Evolutionary conservation across 2,113 vertebrate genomes (phyloP), one percentile per base, ranked within the genome.

Genomic region (Daboia siamensis): DNA sequence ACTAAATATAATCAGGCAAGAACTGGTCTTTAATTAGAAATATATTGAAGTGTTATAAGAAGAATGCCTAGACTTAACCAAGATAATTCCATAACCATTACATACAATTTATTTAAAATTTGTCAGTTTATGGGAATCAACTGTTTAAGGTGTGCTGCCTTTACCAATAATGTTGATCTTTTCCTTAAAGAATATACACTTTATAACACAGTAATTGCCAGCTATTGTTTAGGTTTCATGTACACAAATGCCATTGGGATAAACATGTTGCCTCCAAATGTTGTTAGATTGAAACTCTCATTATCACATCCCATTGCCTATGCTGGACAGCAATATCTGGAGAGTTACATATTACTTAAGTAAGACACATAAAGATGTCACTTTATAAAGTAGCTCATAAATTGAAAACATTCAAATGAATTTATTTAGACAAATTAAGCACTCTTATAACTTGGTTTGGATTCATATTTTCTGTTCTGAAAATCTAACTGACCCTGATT

Each of bases 1-100:
- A 86, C n/a, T 91, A 85, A 91, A 91, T 88, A 52, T 69, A 86
- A 84, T 15, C 85, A n/a, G 17, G 48, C 56, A 85, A 93, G 48
- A 80, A 69, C 33, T 86, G 74, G 20, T 48, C 87, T 39, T 93
- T 89, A 91, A 61, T 91, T n/a, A 85, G 39, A 59, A 80, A 24
- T 44, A 54, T 86, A 80, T 46, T 61, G 56, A 54, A 26, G 44
- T 3, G 56, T 23, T 86, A 13, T 23, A 86, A 86, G 15, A 61
- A 51, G 56, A 85, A 61, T 61, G 13, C 23, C 90, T 51, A 57
- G 29, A 61, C 29, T 85, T 89, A 61, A 24, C 29, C 26, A 57
- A 85, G 13, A 91, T 55, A 86, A 64, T 55, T 54, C 44, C 10
- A n/a, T 85, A 23, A 39, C 10, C 61, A 55, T 84, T 44, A 85